Evolutionary conservation across 2,797 vertebrate genomes (phyloP).

Genomic region (Alectoris magna): DNA sequence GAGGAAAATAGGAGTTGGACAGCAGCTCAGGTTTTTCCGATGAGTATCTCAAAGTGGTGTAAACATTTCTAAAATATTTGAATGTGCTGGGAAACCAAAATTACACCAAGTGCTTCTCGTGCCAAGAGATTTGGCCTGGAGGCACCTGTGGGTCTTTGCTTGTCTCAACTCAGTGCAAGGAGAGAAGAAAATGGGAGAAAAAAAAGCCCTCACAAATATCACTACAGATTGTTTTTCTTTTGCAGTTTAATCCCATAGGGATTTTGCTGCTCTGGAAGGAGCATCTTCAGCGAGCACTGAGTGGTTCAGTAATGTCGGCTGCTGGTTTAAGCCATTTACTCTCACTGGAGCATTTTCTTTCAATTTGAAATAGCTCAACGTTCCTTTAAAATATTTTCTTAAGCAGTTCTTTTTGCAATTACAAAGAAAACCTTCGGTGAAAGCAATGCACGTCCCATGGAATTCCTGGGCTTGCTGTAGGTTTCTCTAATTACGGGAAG

Average conservation of each 20-base stretch:
- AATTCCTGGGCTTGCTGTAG: constrained; percentile 18
- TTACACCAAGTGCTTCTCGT: constrained; percentile 12
- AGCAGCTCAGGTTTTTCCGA: constrained; percentile 34
- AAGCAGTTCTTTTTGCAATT: background rate
- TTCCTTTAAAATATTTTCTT: background rate
- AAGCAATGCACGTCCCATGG: background rate
- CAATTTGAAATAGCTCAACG: background rate
- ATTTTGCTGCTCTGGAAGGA: background rate
- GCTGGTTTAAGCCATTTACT: background rate
- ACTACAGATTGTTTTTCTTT: background rate
- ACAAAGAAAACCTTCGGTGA: background rate
- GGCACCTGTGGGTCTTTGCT: constrained; percentile 69
- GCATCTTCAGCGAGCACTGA: background rate
- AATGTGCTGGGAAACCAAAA: constrained; percentile 62
- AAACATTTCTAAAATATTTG: constrained; percentile 74
- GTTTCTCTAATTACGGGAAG: constrained; percentile 18
- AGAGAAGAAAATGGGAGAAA: background rate
- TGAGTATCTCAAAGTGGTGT: constrained; percentile 29
- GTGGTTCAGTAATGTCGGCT: background rate
- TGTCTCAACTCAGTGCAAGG: background rate
- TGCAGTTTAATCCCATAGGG: fast-evolving
- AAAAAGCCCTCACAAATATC: background rate
- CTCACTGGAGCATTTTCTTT: background rate
- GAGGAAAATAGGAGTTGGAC: background rate
- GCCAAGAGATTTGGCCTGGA: constrained; percentile 56